These are phyloP conservation scores for Heliconius congener DNA, from an alignment of 1,140 invertebrate species.

Conservation along the genomic window DNA sequence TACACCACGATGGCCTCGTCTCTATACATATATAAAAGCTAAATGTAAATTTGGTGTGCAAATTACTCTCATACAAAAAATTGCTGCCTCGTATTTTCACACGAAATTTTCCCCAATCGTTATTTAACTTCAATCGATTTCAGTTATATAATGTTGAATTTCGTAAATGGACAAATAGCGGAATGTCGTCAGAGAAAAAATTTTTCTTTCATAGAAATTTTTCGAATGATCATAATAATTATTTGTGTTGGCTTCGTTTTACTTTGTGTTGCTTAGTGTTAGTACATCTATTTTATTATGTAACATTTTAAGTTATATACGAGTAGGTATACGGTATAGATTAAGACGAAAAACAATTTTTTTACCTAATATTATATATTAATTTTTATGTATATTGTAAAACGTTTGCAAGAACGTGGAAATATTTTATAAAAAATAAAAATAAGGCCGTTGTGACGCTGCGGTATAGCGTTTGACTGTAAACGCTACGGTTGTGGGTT, in stretches of 20 bases:
- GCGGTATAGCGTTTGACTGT: too few relatives aligned
- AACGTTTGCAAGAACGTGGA: too few relatives aligned
- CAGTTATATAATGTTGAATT: constrained; percentile 3
- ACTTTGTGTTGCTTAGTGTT: background rate
- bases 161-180: constrained; percentile 2
- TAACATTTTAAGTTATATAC: background rate
- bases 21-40: too few relatives aligned
- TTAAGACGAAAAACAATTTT: too few relatives aligned
- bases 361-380: too few relatives aligned
- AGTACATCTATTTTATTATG: background rate
- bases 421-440: too few relatives aligned
- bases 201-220: constrained; percentile 1
- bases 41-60: background rate
- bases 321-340: background rate
- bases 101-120: background rate
- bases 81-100: background rate
- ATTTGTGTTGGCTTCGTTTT: background rate
- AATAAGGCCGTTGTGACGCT: too few relatives aligned
- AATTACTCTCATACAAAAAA: constrained; percentile 1
- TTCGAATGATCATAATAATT: background rate
- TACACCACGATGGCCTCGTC: too few relatives aligned
- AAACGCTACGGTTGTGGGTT: too few relatives aligned
- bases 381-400: too few relatives aligned
- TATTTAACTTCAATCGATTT: background rate
- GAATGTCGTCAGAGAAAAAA: background rate